phyloP scores from a whole-genome alignment of 2,888 invertebrate genomes.

The Thereva nobilitata region DNA sequence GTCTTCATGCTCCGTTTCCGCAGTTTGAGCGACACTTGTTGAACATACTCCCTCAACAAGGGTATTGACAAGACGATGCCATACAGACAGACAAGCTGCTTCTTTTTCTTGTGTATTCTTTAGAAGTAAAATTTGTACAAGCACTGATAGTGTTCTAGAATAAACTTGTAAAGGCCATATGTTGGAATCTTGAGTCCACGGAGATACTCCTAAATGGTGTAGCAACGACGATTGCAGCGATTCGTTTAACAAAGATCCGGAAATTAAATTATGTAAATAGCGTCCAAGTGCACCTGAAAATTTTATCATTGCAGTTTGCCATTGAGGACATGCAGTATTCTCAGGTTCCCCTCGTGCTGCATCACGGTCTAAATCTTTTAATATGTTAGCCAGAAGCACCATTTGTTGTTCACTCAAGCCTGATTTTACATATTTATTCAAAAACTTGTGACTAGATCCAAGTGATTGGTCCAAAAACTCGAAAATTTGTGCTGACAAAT shows the following conservation, averaged over 20 bases:
- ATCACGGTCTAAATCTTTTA: slow-evolving; percentile 89
- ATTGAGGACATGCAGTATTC: slow-evolving; percentile 58
- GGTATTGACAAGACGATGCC: slow-evolving; percentile 88
- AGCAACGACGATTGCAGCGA: slow-evolving; percentile 72
- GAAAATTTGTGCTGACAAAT: slow-evolving; percentile 84
- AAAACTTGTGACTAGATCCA: slow-evolving; percentile 62
- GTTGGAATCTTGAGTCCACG: slow-evolving; percentile 68
- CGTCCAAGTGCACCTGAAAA: slow-evolving; percentile 57
- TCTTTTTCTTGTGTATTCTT: slow-evolving; percentile 86
- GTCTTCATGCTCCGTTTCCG: slow-evolving; percentile 64
- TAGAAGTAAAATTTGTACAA: slow-evolving; percentile 82
- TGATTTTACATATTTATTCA: slow-evolving; percentile 69
- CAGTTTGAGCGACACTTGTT: slow-evolving; percentile 44
- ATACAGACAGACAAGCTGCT: slow-evolving; percentile 85
- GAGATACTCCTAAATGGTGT: slow-evolving; percentile 74
- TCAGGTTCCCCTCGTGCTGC: slow-evolving; percentile 77
- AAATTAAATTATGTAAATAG: slow-evolving; percentile 69
- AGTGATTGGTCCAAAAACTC: slow-evolving; percentile 80
- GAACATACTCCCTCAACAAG: slow-evolving; percentile 78
- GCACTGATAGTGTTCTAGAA: slow-evolving; percentile 75
- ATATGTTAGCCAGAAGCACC: slow-evolving; percentile 82
- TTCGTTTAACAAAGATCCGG: slow-evolving; percentile 69
- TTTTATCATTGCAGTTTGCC: slow-evolving; percentile 57
- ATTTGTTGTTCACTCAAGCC: slow-evolving; percentile 84
- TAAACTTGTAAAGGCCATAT: slow-evolving; percentile 80